phyloP scores from a whole-genome alignment of 2,888 invertebrate species.

The Cantharis lateralis region DNA sequence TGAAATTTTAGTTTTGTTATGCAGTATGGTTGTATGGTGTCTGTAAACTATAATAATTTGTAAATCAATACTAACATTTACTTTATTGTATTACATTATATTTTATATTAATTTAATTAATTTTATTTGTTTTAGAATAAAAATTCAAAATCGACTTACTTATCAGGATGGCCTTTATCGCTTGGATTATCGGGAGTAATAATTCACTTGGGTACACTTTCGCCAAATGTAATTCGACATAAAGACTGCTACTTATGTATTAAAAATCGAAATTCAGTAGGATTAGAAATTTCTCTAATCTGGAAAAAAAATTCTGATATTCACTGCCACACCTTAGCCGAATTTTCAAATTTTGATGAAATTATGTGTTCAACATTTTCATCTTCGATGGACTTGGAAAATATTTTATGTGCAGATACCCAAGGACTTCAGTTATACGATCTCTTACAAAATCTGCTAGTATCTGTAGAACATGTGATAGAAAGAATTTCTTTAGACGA shows the following conservation, averaged over 20 bases:
- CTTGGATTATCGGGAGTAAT: constrained; percentile 65
- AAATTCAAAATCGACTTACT: constrained; percentile 57
- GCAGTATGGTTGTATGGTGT: too few relatives aligned
- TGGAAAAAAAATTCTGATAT: constrained; percentile 49
- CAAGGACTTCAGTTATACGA: constrained; percentile 61
- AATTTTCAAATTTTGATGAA: constrained; percentile 47
- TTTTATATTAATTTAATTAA: neutral
- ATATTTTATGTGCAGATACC: constrained; percentile 37
- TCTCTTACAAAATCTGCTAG: constrained; percentile 67
- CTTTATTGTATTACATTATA: too few relatives aligned
- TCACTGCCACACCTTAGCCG: constrained; percentile 49
- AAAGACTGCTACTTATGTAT: constrained; percentile 71
- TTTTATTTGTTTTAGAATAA: constrained; percentile 57
- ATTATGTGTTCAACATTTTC: constrained; percentile 50
- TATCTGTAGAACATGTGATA: constrained; percentile 72
- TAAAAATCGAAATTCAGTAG: constrained; percentile 46
- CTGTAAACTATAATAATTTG: too few relatives aligned
- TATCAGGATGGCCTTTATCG: constrained; percentile 70
- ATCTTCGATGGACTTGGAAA: constrained; percentile 50
- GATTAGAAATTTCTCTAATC: constrained; percentile 48
- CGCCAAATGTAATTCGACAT: constrained; percentile 63
- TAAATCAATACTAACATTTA: too few relatives aligned
- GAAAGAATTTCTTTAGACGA: constrained; percentile 70
- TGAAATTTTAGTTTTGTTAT: too few relatives aligned
- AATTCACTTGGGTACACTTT: constrained; percentile 67